Conservation (phyloP, 1,140 invertebrate genomes). For the Hyles euphorbiae region DNA sequence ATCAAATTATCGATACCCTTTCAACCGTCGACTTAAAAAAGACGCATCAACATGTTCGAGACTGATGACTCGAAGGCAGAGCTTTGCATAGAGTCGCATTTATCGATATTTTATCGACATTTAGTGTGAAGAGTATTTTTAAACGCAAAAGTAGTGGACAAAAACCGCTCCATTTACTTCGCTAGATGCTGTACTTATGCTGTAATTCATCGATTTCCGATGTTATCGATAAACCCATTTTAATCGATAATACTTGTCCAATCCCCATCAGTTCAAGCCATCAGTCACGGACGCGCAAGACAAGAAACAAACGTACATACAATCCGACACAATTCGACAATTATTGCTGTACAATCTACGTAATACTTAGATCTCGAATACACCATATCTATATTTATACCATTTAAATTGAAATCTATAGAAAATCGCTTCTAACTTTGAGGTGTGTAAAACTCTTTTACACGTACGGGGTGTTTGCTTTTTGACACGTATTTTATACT, state of each 20-base stretch:
- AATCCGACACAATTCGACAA: neutral
- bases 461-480: neutral
- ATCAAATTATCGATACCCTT: no score
- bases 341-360: conserved; percentile 9
- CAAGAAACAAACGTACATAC: neutral
- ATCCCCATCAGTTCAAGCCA: neutral
- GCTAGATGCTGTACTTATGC: no score
- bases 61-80: no score
- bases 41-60: no score
- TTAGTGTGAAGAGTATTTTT: no score
- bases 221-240: neutral
- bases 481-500: neutral
- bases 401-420: neutral
- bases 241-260: neutral
- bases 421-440: neutral
- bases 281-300: neutral
- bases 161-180: no score
- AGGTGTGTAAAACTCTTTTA: neutral
- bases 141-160: no score
- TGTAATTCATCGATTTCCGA: no score
- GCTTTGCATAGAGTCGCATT: no score
- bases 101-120: no score
- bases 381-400: neutral
- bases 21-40: no score
- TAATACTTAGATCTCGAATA: neutral